phyloP scores from a whole-genome alignment of 1,140 invertebrate species.

The Meloidogyne floridensis region DNA sequence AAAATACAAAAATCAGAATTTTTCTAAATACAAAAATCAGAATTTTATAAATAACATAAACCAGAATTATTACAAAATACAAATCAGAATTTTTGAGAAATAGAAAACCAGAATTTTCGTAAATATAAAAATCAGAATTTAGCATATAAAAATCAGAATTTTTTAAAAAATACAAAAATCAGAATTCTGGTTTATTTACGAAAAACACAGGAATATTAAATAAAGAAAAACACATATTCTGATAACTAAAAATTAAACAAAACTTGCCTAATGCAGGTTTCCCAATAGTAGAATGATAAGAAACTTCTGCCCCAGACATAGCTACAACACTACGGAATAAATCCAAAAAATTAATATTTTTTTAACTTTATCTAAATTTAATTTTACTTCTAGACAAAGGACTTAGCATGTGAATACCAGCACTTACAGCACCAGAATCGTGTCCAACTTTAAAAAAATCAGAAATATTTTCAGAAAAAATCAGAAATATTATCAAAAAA shows the following conservation, averaged over 20 bases:
- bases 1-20: neutral
- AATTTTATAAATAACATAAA: too few relatives aligned
- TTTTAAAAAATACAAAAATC: too few relatives aligned
- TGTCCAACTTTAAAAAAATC: conserved; percentile 67
- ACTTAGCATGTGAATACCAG: conserved; percentile 76
- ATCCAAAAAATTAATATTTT: conserved; percentile 42
- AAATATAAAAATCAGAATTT: too few relatives aligned
- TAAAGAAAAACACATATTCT: neutral
- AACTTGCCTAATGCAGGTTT: conserved; percentile 51
- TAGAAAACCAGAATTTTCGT: too few relatives aligned
- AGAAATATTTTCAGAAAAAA: conserved; percentile 1
- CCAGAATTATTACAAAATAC: too few relatives aligned
- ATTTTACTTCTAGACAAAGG: conserved; percentile 68
- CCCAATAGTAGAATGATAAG: conserved; percentile 62
- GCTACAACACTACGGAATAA: conserved; percentile 59
- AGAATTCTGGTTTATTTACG: too few relatives aligned
- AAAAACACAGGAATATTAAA: too few relatives aligned
- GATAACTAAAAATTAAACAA: neutral
- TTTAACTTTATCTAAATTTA: neutral
- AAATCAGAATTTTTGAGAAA: too few relatives aligned
- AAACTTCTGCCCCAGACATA: conserved; percentile 64
- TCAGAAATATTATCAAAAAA: too few relatives aligned
- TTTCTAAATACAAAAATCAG: too few relatives aligned
- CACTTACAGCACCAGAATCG: conserved; percentile 80
- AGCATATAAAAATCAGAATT: too few relatives aligned